A percentile compares a stretch with the other conserved stretches of the same genome.
Evolutionary conservation across 2,797 vertebrate genomes (phyloP).

Genomic region (Mormyrus hasselquistii): DNA sequence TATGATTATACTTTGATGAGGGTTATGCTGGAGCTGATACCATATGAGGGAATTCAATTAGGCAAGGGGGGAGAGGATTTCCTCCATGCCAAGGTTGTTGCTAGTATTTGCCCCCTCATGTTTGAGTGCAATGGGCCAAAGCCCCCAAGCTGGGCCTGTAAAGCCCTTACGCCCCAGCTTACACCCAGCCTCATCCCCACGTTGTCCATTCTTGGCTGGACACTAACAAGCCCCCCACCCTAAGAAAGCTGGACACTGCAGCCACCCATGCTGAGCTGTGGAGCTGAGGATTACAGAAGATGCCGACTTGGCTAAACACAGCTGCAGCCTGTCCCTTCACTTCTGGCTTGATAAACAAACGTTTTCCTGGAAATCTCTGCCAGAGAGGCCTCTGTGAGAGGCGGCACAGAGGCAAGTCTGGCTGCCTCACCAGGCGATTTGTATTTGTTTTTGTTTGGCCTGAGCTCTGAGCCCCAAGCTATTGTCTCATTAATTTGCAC

Average conservation of each 20-base stretch:
- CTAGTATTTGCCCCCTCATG: neutral
- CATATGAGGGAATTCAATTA: neutral
- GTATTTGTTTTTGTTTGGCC: constrained; percentile 2
- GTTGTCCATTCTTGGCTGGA: neutral
- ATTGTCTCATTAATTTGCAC: constrained; percentile 7
- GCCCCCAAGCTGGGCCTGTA: neutral
- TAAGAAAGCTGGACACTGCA: neutral
- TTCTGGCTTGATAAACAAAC: neutral
- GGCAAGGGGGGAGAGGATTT: neutral
- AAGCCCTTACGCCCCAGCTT: neutral
- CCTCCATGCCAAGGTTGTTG: neutral
- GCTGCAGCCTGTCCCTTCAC: neutral
- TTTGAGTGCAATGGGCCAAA: neutral
- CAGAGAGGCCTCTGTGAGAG: neutral
- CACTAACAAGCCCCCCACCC: neutral
- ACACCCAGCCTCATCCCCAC: neutral
- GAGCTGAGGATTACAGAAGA: neutral
- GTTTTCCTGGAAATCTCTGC: neutral
- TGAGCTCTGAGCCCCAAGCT: neutral
- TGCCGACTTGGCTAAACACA: neutral
- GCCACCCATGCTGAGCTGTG: neutral
- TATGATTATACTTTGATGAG: neutral
- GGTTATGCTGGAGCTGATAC: neutral
- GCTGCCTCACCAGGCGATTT: neutral
- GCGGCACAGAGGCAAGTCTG: neutral